Conservation (phyloP, 2,888 invertebrate species). For the Hirtodrosophila trivittata region DNA sequence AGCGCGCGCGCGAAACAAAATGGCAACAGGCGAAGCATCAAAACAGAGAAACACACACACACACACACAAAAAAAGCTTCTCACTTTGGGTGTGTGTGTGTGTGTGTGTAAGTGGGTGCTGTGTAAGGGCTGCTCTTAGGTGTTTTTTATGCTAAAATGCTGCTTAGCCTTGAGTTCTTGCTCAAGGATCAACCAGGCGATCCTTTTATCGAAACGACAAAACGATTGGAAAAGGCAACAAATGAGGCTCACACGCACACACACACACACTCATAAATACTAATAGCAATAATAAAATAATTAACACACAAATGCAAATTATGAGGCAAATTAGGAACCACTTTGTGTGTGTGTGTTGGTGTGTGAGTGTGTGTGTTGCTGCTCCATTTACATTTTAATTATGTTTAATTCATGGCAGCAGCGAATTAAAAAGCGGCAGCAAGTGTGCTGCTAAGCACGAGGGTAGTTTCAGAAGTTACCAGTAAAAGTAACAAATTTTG, state of each 20-base stretch:
- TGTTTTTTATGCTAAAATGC: too few species aligned
- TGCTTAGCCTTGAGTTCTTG: too few species aligned
- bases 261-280: neutral
- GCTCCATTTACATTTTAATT: conserved; percentile 68
- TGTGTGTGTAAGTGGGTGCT: too few species aligned
- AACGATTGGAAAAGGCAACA: conserved; percentile 4
- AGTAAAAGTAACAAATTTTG: too few species aligned
- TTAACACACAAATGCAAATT: conserved; percentile 24
- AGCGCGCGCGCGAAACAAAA: conserved; percentile 48
- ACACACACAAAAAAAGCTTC: neutral
- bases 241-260: conserved; percentile 9
- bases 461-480: neutral
- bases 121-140: too few species aligned
- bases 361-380: conserved; percentile 19
- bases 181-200: too few species aligned
- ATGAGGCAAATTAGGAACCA: conserved; percentile 1
- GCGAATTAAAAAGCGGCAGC: conserved; percentile 28
- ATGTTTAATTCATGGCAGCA: conserved; percentile 66
- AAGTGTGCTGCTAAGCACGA: neutral
- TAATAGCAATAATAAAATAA: conserved; percentile 26
- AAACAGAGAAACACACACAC: conserved; percentile 19
- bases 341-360: neutral
- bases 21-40: conserved; percentile 50
- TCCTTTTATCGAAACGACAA: too few species aligned
- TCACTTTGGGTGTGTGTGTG: too few species aligned